A percentile compares a stretch with the other conserved stretches of the same genome.
These are phyloP conservation scores for Platichthys flesus DNA, from an alignment of 2,113 vertebrate species.

Conservation along the genomic window DNA sequence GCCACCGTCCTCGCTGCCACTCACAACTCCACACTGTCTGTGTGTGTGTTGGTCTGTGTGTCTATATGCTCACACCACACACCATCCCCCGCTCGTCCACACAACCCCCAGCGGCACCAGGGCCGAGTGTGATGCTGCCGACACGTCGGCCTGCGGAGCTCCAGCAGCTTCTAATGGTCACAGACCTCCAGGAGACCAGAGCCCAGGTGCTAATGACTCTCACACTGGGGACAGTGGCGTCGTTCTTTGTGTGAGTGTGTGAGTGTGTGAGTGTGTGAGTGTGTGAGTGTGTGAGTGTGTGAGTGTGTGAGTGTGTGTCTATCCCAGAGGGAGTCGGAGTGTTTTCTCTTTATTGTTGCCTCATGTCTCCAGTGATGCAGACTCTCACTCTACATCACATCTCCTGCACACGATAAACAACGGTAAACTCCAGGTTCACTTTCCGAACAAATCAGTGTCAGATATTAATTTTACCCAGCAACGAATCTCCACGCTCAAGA, in stretches of 20 bases:
- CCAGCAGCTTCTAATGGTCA: conserved; percentile 33
- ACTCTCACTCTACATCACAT: too few relatives aligned
- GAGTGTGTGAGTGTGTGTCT: neutral
- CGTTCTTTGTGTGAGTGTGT: neutral
- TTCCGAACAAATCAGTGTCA: too few relatives aligned
- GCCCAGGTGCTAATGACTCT: conserved; percentile 64
- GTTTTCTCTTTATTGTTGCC: too few relatives aligned
- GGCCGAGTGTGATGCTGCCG: conserved; percentile 42
- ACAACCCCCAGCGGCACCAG: neutral
- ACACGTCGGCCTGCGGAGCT: conserved; percentile 39
- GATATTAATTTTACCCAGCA: too few relatives aligned
- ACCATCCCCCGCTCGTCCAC: conserved; percentile 34
- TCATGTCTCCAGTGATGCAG: too few relatives aligned
- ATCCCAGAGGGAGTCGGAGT: neutral
- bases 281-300: too few relatives aligned
- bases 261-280: too few relatives aligned
- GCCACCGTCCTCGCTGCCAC: conserved; percentile 36
- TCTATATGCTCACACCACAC: conserved; percentile 15
- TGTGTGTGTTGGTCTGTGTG: neutral
- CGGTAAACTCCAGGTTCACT: too few relatives aligned
- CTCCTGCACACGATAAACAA: too few relatives aligned
- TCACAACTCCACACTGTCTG: conserved; percentile 32
- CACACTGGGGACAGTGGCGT: conserved; percentile 48
- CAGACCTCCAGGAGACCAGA: conserved; percentile 47
- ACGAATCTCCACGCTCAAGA: too few relatives aligned